phyloP scores from a whole-genome alignment of 1,140 invertebrate species.

The Hycleus cichorii region DNA sequence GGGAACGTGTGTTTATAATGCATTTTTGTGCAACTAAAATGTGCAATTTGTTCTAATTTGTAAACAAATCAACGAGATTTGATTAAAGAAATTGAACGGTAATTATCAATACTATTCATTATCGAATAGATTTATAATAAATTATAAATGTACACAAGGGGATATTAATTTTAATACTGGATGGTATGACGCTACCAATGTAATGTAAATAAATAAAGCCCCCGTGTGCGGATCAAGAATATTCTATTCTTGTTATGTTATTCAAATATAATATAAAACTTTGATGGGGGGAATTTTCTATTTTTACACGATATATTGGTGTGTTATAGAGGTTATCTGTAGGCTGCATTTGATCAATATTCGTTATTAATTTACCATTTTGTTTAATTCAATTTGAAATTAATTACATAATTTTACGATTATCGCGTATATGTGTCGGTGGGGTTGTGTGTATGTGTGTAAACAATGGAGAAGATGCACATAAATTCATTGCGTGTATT shows the following conservation, averaged over 20 bases:
- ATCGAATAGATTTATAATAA: background rate
- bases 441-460: background rate
- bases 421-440: background rate
- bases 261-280: too few species aligned
- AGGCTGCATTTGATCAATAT: conserved; percentile 3
- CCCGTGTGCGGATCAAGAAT: too few species aligned
- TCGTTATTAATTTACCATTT: background rate
- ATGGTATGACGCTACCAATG: background rate
- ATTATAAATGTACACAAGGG: conserved; percentile 1
- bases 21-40: conserved; percentile 30
- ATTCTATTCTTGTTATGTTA: too few species aligned
- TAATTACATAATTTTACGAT: background rate
- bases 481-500: background rate
- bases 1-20: conserved; percentile 36
- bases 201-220: too few species aligned
- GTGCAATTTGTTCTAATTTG: conserved; percentile 19
- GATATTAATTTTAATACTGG: background rate
- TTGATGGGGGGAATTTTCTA: too few species aligned
- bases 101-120: background rate
- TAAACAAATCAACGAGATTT: background rate
- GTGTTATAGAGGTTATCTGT: conserved; percentile 12
- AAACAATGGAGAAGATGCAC: background rate
- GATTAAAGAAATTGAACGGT: background rate
- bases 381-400: background rate
- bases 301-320: too few species aligned